These are phyloP conservation scores for Siniperca knerii DNA, from an alignment of 2,113 vertebrate genomes.

Conservation along the genomic window DNA sequence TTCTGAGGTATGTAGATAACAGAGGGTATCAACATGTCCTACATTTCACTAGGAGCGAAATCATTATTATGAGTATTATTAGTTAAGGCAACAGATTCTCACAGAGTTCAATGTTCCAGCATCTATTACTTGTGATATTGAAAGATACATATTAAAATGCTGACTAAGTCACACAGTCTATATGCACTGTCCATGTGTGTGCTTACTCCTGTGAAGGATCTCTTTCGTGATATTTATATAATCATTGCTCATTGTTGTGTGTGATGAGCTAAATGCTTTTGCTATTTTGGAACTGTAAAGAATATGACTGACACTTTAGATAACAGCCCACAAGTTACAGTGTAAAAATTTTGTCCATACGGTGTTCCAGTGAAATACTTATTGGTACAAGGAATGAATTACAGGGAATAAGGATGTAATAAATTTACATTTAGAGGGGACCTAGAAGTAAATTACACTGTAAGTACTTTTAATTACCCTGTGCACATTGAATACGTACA, in stretches of 20 bases:
- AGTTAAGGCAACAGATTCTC: conserved; percentile 36
- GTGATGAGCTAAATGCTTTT: not conserved
- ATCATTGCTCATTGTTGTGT: not conserved
- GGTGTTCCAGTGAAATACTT: not conserved
- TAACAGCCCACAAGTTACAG: not conserved
- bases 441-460: not conserved
- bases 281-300: not conserved
- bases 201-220: not conserved
- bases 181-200: not conserved
- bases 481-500: not conserved
- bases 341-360: not conserved
- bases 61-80: conserved; percentile 56
- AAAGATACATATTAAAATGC: conserved; percentile 22
- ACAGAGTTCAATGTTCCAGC: not conserved
- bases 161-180: not conserved
- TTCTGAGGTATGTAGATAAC: conserved; percentile 67
- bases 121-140: conserved; percentile 6
- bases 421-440: not conserved
- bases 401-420: not conserved
- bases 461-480: not conserved
- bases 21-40: conserved; percentile 46
- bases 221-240: not conserved
- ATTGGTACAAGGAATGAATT: not conserved
- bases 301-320: not conserved
- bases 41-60: conserved; percentile 47